Conservation (phyloP, 2,797 vertebrate genomes). For the Poecilia picta region DNA sequence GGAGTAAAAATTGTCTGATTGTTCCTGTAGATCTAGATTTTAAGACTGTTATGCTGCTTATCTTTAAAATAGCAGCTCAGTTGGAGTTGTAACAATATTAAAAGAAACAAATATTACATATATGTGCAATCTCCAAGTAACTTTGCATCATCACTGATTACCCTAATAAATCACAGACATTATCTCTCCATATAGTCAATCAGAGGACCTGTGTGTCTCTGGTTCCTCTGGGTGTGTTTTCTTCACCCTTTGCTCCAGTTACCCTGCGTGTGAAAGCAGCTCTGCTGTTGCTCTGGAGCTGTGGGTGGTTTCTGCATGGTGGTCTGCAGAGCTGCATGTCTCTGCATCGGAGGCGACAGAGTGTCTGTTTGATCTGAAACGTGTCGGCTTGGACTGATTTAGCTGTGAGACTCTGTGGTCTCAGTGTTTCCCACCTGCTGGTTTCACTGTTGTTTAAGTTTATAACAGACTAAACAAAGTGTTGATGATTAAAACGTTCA, state of each 20-base stretch:
- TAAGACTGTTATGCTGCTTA: neutral
- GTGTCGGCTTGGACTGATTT: neutral
- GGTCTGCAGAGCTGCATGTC: neutral
- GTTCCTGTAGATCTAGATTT: neutral
- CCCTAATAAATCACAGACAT: neutral
- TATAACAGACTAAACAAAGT: too few species aligned
- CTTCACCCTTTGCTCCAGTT: neutral
- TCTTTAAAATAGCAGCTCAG: neutral
- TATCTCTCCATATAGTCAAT: neutral
- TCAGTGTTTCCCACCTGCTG: neutral
- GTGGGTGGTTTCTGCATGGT: neutral
- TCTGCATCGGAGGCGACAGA: neutral
- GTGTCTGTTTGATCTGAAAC: neutral
- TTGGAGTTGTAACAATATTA: neutral
- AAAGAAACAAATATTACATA: neutral
- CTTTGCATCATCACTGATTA: neutral
- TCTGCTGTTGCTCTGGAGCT: neutral
- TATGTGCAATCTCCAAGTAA: neutral
- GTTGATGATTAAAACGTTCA: neutral
- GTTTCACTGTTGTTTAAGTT: too few species aligned
- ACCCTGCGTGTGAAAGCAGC: neutral
- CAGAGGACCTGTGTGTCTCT: neutral
- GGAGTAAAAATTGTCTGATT: neutral
- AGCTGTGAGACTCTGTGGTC: neutral
- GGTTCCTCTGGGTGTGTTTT: neutral